Evolutionary conservation across 2,113 vertebrate species (phyloP).

Genomic region (Nycticryphes semicollaris): DNA sequence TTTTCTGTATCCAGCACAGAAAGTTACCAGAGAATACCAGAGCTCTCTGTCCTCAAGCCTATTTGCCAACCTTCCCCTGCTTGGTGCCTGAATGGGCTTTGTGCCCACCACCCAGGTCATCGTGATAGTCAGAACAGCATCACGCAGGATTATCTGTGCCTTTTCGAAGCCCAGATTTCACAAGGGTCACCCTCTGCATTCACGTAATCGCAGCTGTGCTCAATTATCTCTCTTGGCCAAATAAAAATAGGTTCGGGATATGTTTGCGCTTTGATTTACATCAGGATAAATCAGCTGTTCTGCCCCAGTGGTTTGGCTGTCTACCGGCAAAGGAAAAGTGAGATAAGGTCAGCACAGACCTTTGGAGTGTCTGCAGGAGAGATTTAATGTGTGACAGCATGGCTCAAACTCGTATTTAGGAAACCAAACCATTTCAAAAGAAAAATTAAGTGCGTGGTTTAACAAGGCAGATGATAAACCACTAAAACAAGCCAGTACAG

Average conservation of each 20-base stretch:
- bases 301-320: not conserved
- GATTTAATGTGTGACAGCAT: constrained; percentile 24
- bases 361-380: not conserved
- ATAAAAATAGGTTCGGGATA: not conserved
- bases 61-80: not conserved
- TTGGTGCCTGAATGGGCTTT: not conserved
- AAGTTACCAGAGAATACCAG: not conserved
- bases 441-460: not conserved
- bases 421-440: not conserved
- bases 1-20: not conserved
- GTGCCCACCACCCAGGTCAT: not conserved
- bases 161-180: not conserved
- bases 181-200: not conserved
- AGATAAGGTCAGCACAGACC: constrained; percentile 27
- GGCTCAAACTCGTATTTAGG: not conserved
- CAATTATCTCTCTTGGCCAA: not conserved
- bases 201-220: not conserved
- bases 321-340: not conserved
- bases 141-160: not conserved
- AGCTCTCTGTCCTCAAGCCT: not conserved
- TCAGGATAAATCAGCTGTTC: constrained; percentile 20
- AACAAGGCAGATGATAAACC: not conserved
- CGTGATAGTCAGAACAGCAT: not conserved
- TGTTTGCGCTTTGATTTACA: constrained; percentile 40
- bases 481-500: not conserved